Base-by-base conservation (phyloP, 2,797 vertebrate species). In the Hippopotamyrus pictus region DNA sequence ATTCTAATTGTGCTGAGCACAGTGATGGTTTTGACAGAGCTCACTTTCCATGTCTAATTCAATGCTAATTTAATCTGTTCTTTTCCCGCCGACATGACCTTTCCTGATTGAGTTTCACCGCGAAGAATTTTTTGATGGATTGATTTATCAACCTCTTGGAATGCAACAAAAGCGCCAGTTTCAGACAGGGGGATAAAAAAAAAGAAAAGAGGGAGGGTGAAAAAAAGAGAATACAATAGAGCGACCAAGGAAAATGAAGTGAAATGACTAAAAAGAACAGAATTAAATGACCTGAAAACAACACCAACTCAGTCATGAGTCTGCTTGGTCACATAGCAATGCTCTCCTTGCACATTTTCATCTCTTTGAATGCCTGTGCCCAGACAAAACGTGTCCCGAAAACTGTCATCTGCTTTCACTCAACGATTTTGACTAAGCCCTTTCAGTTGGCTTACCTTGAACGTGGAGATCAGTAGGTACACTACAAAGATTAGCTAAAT, bases 51-150 rank as follows among this genome's bases (percentile, higher is more conserved):
- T 99, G 98, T 99, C 98, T 99, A 99, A 99, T 99, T 99, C 98
- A 98, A 99, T 99, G 98, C 98, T 99, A 99, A 99, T 99, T 99
- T 99, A 99, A 99, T 99, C 98, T 99, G 98, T 99, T 99, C 98
- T 98, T 99, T 98, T 99, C 98, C 98, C 96, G 97, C 97, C 98
- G 97, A 99, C 98, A 99, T 99, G 98, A 99, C 98, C 98, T 99
- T 99, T 99, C 98, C 98, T 99, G 98, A 99, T 99, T 99, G 98
- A 99, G 98, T 99, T 99, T 99, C 98, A 98, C 98, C 97, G 97
- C 98, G 97, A 98, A 97, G 94, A 97, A 98, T 98, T 98, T 99
- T 98, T 98, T 99, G 98, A 99, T 99, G 98, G 98, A 99, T 99
- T 99, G 98, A 99, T 99, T 99, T 99, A 99, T 99, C 98, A 99